phyloP scores from a whole-genome alignment of 2,888 invertebrate species.

The Erebia palarica region DNA sequence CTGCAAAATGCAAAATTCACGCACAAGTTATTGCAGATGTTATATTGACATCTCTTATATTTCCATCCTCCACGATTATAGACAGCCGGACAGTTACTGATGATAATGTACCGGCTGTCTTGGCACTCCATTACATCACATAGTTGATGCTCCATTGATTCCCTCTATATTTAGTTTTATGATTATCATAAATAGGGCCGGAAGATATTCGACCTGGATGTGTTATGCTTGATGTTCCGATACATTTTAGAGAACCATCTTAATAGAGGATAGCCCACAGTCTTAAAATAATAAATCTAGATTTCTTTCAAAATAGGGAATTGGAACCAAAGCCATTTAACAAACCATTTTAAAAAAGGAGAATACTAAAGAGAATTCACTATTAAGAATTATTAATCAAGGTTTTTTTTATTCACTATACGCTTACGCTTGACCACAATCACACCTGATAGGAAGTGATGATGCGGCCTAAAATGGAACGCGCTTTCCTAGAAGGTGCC shows the following conservation, averaged over 20 bases:
- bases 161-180: slow-evolving; percentile 47
- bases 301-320: neutral
- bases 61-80: slow-evolving; percentile 35
- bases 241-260: slow-evolving; percentile 13
- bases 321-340: too few species aligned
- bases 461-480: too few species aligned
- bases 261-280: neutral
- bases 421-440: too few species aligned
- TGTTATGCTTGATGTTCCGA: slow-evolving; percentile 13
- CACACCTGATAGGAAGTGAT: too few species aligned
- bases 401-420: too few species aligned
- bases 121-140: slow-evolving; percentile 46
- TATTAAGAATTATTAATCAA: too few species aligned
- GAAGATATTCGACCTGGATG: slow-evolving; percentile 32
- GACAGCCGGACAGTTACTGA: slow-evolving; percentile 58
- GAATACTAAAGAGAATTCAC: too few species aligned
- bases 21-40: slow-evolving; percentile 5
- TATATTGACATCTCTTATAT: slow-evolving; percentile 14
- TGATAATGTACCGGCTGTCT: slow-evolving; percentile 49
- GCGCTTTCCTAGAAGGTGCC: too few species aligned
- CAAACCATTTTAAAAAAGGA: too few species aligned
- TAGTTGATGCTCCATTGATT: slow-evolving; percentile 62
- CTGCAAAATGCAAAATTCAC: neutral
- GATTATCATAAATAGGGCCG: slow-evolving; percentile 26
- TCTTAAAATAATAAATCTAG: neutral